Conservation (phyloP, 2,888 invertebrate species). For the Operophtera brumata region DNA sequence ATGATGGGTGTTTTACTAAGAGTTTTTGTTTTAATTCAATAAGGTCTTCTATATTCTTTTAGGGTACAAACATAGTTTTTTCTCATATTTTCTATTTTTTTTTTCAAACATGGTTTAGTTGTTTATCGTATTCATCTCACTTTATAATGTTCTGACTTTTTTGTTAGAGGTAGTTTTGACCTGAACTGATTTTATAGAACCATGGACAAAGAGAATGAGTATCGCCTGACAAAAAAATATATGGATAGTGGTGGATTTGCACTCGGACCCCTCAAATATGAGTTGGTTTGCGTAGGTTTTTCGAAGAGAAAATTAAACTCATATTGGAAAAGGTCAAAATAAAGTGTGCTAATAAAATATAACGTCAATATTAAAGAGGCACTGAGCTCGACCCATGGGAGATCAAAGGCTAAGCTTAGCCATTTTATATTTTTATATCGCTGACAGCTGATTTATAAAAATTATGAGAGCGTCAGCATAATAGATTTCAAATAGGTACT, state of each 20-base stretch:
- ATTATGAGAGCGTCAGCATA: background rate
- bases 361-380: slow-evolving; percentile 57
- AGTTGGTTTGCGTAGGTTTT: background rate
- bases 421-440: slow-evolving; percentile 45
- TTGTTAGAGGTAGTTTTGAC: too few relatives aligned
- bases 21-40: slow-evolving; percentile 2
- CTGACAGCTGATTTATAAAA: slow-evolving; percentile 23
- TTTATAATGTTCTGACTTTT: too few relatives aligned
- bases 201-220: too few relatives aligned
- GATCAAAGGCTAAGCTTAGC: slow-evolving; percentile 28
- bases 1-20: slow-evolving; percentile 5
- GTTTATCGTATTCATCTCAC: too few relatives aligned
- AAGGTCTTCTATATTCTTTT: background rate
- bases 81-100: too few relatives aligned
- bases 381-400: slow-evolving; percentile 46
- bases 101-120: too few relatives aligned
- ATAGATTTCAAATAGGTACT: too few relatives aligned
- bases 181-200: too few relatives aligned
- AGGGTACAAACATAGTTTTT: too few relatives aligned
- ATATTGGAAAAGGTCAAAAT: slow-evolving; percentile 43
- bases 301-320: slow-evolving; percentile 9
- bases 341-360: slow-evolving; percentile 59
- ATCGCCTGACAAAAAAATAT: too few relatives aligned
- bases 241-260: too few relatives aligned
- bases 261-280: too few relatives aligned